These are phyloP conservation scores for Eleginops maclovinus DNA, from an alignment of 2,113 vertebrate genomes.

Conservation along the genomic window DNA sequence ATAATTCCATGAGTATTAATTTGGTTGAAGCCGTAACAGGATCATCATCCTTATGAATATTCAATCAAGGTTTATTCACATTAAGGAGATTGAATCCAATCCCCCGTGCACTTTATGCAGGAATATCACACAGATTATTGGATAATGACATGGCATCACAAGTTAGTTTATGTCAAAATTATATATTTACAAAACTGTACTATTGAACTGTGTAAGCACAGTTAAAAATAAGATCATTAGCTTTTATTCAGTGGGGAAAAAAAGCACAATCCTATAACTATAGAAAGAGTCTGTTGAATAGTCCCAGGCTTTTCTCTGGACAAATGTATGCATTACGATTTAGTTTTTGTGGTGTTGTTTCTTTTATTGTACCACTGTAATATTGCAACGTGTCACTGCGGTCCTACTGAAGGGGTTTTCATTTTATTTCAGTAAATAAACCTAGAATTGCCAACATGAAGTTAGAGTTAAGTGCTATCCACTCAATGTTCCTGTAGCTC, in stretches of 20 bases:
- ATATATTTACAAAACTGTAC: not conserved
- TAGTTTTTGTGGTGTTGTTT: slow-evolving; percentile 18
- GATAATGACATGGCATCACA: not conserved
- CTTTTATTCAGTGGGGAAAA: not conserved
- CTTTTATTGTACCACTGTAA: slow-evolving; percentile 1
- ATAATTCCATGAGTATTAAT: slow-evolving; percentile 23
- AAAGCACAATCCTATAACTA: slow-evolving; percentile 18
- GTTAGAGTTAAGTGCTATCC: not conserved
- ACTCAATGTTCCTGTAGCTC: not conserved
- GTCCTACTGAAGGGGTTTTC: not conserved
- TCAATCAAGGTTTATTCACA: slow-evolving; percentile 1
- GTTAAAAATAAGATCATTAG: not conserved
- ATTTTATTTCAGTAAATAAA: slow-evolving; percentile 19
- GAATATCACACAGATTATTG: not conserved
- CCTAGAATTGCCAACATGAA: not conserved
- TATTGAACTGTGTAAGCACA: not conserved
- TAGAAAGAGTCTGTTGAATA: not conserved
- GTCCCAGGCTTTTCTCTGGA: not conserved
- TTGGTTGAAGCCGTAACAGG: not conserved
- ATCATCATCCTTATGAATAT: slow-evolving; percentile 24
- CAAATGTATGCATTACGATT: slow-evolving; percentile 15
- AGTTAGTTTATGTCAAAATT: not conserved
- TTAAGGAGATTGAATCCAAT: slow-evolving; percentile 11
- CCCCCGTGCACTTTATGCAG: not conserved
- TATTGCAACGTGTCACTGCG: slow-evolving; percentile 4